These are phyloP conservation scores for Heliconius hortense DNA, from an alignment of 2,888 invertebrate species.

Conservation along the genomic window DNA sequence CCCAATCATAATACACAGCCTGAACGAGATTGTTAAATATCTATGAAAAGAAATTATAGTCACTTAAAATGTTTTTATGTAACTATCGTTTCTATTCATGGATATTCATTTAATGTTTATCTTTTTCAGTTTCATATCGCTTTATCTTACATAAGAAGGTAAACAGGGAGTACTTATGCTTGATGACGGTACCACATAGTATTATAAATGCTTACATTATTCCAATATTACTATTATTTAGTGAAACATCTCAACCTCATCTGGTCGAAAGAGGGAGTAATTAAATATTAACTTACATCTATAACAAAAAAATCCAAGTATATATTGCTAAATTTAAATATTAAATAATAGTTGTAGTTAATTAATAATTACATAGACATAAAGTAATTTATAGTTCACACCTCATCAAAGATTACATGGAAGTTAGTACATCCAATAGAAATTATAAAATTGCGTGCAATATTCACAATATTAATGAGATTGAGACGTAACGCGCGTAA, in stretches of 20 bases:
- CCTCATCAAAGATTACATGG: constrained; percentile 13
- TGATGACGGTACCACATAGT: background rate
- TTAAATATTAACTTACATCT: background rate
- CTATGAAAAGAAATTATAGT: background rate
- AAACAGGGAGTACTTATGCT: background rate
- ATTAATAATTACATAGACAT: constrained; percentile 1
- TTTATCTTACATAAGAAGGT: too few species aligned
- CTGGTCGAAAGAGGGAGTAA: background rate
- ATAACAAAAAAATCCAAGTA: background rate
- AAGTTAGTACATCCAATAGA: constrained; percentile 19
- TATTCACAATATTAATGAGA: constrained; percentile 39
- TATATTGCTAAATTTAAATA: background rate
- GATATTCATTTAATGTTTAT: too few species aligned
- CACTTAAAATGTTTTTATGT: background rate
- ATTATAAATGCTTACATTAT: background rate
- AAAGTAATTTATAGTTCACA: background rate
- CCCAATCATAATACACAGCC: too few species aligned
- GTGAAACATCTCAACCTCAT: too few species aligned
- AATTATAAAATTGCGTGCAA: constrained; percentile 37
- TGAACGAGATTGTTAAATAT: background rate
- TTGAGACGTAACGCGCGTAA: constrained; percentile 36
- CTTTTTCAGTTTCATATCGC: background rate
- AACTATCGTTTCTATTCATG: too few species aligned
- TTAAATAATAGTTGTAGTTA: background rate
- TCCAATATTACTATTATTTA: background rate